Conservation (phyloP, 2,888 invertebrate genomes). For the Andricus curvator region DNA sequence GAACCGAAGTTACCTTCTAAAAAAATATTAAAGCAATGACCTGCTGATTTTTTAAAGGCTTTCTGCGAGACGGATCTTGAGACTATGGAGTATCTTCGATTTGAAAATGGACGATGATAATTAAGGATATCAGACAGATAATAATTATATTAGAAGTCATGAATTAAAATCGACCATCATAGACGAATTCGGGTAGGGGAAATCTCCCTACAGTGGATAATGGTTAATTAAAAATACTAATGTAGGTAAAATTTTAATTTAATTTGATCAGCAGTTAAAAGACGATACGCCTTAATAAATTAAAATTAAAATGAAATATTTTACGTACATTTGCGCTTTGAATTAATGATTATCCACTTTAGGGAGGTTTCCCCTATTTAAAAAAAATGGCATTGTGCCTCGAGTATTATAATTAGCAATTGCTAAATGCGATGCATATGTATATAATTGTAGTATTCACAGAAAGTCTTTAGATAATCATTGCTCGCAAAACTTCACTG, state of each 20-base stretch:
- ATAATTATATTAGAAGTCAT: background rate
- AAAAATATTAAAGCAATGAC: constrained; percentile 8
- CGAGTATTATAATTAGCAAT: constrained; percentile 33
- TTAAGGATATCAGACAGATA: constrained; percentile 15
- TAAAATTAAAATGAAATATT: no score
- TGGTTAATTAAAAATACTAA: no score
- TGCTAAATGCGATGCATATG: constrained; percentile 17
- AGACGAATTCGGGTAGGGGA: background rate
- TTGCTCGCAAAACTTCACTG: constrained; percentile 41
- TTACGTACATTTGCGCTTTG: no score
- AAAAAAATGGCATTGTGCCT: constrained; percentile 16
- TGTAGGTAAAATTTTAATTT: no score
- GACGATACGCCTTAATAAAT: no score
- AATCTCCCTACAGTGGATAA: no score
- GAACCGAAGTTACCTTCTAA: constrained; percentile 34
- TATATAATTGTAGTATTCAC: constrained; percentile 38
- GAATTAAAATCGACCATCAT: background rate
- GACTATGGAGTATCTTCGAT: constrained; percentile 12
- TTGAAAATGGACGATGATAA: background rate
- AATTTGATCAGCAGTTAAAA: no score
- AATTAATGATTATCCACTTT: no score
- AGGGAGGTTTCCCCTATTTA: background rate
- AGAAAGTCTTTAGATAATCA: constrained; percentile 36
- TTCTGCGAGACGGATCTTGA: background rate
- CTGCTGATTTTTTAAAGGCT: constrained; percentile 32